A percentile compares a stretch with the other conserved stretches of the same genome.
Evolutionary conservation across 2,797 vertebrate genomes (phyloP).

Genomic region (Etheostoma perlongum): DNA sequence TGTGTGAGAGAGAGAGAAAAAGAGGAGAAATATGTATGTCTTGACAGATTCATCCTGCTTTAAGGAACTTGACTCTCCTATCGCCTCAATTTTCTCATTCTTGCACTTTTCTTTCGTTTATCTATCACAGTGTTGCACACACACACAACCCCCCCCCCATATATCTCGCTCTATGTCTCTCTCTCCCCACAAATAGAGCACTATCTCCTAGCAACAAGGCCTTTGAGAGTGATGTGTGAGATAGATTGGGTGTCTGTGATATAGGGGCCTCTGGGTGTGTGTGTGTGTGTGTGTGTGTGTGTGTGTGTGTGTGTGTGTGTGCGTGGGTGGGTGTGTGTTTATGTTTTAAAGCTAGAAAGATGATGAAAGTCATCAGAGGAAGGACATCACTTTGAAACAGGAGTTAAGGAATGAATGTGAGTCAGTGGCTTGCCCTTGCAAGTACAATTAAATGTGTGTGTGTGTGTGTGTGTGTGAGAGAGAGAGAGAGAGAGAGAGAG

Average conservation of each 20-base stretch:
- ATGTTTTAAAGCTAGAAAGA: slow-evolving; percentile 55
- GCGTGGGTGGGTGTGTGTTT: slow-evolving; percentile 26
- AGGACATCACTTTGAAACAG: slow-evolving; percentile 56
- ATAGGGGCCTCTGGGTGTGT: slow-evolving; percentile 35
- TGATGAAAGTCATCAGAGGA: slow-evolving; percentile 66
- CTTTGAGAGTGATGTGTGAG: slow-evolving; percentile 68
- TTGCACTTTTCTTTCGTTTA: slow-evolving; percentile 39
- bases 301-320: slow-evolving; percentile 24
- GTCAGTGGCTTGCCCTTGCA: slow-evolving; percentile 29
- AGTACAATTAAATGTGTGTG: background rate
- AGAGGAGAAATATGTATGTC: background rate
- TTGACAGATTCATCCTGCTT: slow-evolving; percentile 37
- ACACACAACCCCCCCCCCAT: background rate
- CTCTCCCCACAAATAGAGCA: slow-evolving; percentile 70
- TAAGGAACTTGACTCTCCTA: slow-evolving; percentile 50
- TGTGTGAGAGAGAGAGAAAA: background rate
- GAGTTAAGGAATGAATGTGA: slow-evolving; percentile 47
- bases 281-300: slow-evolving; percentile 10
- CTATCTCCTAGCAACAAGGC: slow-evolving; percentile 80
- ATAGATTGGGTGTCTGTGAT: slow-evolving; percentile 66
- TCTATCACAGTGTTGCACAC: background rate
- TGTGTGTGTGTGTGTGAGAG: background rate
- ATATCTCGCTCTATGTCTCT: slow-evolving; percentile 49
- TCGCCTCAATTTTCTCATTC: slow-evolving; percentile 48
- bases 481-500: too few species aligned